A percentile compares a stretch with the other conserved stretches of the same genome.
phyloP scores from a whole-genome alignment of 2,888 invertebrate species.

The Polietes domitor region DNA sequence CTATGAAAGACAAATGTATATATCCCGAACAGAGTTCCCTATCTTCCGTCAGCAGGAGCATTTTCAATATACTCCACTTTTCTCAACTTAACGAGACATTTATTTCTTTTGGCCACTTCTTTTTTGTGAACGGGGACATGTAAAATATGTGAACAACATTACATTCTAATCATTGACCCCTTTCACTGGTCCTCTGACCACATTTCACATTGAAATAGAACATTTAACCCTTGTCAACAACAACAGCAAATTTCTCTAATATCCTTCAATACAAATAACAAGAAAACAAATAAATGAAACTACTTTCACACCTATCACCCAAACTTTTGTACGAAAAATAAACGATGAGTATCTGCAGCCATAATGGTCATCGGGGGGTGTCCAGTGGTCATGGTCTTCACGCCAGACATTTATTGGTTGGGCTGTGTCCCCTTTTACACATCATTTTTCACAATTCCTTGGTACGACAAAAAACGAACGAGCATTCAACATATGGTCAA shows the following conservation, averaged over 20 bases:
- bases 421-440: constrained; percentile 35
- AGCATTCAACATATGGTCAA: constrained; percentile 78
- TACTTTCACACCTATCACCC: constrained; percentile 54
- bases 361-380: background rate
- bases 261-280: constrained; percentile 69
- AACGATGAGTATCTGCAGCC: background rate
- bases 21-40: no score
- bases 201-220: background rate
- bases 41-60: no score
- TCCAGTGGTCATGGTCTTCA: background rate
- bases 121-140: no score
- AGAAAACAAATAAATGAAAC: constrained; percentile 46
- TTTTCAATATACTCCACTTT: no score
- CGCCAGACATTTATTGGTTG: constrained; percentile 69
- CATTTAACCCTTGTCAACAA: constrained; percentile 75
- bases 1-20: no score
- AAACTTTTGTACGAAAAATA: background rate
- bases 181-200: constrained; percentile 18
- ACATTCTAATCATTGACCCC: constrained; percentile 26
- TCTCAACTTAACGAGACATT: no score
- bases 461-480: constrained; percentile 48
- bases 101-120: no score
- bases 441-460: constrained; percentile 56
- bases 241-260: constrained; percentile 74
- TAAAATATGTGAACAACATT: background rate